phyloP scores from a whole-genome alignment of 2,113 vertebrate species.

The Oryzias melastigma region DNA sequence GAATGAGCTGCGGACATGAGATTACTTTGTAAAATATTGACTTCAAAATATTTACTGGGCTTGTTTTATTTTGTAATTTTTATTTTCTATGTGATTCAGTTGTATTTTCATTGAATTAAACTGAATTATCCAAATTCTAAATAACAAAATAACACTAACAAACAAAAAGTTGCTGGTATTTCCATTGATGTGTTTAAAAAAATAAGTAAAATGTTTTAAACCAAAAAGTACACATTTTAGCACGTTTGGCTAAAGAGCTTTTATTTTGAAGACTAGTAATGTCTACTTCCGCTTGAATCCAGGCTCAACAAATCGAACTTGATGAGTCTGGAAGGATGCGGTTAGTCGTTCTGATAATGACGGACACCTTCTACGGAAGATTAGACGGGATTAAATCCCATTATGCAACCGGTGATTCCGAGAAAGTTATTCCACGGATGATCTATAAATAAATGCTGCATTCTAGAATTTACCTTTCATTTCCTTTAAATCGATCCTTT shows the following conservation, averaged over 20 bases:
- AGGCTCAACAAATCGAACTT: neutral
- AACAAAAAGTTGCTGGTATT: no score
- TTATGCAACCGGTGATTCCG: conserved; percentile 45
- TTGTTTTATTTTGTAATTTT: no score
- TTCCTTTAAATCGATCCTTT: neutral
- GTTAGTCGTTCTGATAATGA: conserved; percentile 7
- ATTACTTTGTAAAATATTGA: no score
- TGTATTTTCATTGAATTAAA: no score
- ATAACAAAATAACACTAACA: no score
- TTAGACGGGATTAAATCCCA: conserved; percentile 21
- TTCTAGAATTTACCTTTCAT: neutral
- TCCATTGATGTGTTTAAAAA: no score
- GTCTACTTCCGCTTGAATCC: conserved; percentile 12
- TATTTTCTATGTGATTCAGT: no score
- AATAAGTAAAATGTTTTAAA: no score
- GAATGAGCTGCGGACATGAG: no score
- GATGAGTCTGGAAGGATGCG: neutral
- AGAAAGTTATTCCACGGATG: conserved; percentile 20
- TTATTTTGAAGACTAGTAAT: conserved; percentile 10
- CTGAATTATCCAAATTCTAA: no score
- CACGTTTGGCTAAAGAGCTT: neutral
- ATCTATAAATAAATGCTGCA: conserved; percentile 8
- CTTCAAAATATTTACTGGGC: no score
- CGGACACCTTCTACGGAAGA: conserved; percentile 28
- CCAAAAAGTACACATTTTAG: no score